phyloP scores from a whole-genome alignment of 2,797 vertebrate genomes.

The Catostomus latipinnis region DNA sequence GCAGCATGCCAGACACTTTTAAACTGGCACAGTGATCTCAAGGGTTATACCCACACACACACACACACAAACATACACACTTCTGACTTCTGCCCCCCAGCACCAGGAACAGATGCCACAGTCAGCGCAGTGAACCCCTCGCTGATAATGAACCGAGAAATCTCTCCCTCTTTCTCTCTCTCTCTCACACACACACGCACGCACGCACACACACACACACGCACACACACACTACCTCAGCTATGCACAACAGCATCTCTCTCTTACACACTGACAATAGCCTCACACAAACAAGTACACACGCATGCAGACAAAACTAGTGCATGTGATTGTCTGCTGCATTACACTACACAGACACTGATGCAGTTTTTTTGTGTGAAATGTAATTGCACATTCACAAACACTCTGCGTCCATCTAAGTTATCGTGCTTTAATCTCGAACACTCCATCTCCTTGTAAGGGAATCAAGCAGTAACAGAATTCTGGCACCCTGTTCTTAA shows the following conservation, averaged over 20 bases:
- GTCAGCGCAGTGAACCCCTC: constrained; percentile 32
- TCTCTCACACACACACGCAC: neutral
- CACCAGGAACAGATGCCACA: constrained; percentile 54
- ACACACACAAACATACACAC: neutral
- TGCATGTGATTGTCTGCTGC: neutral
- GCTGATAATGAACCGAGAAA: constrained; percentile 43
- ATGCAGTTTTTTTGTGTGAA: neutral
- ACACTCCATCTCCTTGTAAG: constrained; percentile 40
- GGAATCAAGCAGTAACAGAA: constrained; percentile 37
- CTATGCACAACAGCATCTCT: constrained; percentile 30
- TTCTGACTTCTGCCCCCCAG: constrained; percentile 16
- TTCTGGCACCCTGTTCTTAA: neutral
- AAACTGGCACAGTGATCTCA: constrained; percentile 67
- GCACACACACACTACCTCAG: constrained; percentile 30
- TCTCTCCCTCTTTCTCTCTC: constrained; percentile 6
- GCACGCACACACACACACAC: neutral
- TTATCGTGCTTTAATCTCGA: constrained; percentile 34
- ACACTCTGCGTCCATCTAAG: constrained; percentile 1
- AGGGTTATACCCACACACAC: constrained; percentile 42
- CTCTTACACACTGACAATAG: constrained; percentile 25
- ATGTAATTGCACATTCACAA: constrained; percentile 2
- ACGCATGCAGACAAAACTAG: neutral
- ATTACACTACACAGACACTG: neutral
- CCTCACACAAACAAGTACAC: neutral
- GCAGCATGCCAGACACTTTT: constrained; percentile 57